phyloP scores from a whole-genome alignment of 2,113 vertebrate genomes.

The Pholis gunnellus region DNA sequence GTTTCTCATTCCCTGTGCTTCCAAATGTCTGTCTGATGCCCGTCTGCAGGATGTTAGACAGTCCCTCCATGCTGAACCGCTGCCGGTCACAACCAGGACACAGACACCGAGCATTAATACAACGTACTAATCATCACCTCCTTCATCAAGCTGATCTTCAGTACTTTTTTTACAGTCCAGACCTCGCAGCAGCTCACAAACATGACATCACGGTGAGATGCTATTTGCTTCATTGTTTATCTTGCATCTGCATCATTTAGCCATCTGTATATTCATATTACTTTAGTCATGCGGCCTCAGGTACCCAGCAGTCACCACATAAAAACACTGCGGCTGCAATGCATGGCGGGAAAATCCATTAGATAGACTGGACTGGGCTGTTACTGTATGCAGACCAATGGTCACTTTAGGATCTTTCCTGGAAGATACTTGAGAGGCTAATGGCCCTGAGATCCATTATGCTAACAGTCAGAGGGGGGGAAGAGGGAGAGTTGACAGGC shows the following conservation, averaged over 20 bases:
- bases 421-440: conserved; percentile 77
- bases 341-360: conserved; percentile 61
- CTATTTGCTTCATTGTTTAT: neutral
- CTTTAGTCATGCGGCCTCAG: conserved; percentile 15
- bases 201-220: neutral
- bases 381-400: conserved; percentile 39
- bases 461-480: conserved; percentile 27
- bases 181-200: neutral
- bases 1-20: conserved; percentile 91
- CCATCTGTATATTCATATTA: neutral
- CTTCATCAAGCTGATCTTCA: neutral
- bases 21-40: conserved; percentile 97
- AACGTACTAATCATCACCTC: neutral
- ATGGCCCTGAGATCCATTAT: conserved; percentile 78
- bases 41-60: conserved; percentile 96
- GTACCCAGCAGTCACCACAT: neutral
- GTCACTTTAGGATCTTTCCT: conserved; percentile 68
- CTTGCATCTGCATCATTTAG: conserved; percentile 9
- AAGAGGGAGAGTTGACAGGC: neutral
- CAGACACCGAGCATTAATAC: neutral
- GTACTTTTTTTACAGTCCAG: neutral
- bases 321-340: conserved; percentile 23
- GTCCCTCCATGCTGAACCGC: conserved; percentile 99
- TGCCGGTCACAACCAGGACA: conserved; percentile 63
- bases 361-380: conserved; percentile 34